These are phyloP conservation scores for Gavialis gangeticus DNA, from an alignment of 2,113 vertebrate genomes.

Conservation along the genomic window DNA sequence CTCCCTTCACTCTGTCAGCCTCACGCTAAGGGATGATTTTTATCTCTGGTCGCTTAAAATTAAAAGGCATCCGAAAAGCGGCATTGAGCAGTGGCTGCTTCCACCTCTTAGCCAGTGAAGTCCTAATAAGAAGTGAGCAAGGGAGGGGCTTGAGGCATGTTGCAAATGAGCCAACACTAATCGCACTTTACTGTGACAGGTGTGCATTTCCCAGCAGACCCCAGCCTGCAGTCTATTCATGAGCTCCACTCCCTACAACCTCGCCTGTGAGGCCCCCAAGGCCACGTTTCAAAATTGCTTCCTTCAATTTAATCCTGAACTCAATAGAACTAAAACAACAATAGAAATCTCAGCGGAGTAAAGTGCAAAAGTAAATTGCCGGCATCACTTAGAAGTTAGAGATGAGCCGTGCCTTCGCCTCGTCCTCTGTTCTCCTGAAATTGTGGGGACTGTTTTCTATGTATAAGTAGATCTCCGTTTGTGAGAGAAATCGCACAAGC, in stretches of 20 bases:
- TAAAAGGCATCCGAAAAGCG: neutral
- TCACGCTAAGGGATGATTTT: accelerated
- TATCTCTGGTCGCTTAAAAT: neutral
- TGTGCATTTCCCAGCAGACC: neutral
- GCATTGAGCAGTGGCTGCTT: neutral
- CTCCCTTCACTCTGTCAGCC: accelerated
- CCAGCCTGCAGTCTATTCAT: neutral
- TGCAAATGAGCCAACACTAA: neutral
- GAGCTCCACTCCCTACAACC: neutral
- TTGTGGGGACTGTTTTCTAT: constrained; percentile 29
- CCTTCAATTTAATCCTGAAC: constrained; percentile 34
- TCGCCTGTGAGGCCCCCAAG: neutral
- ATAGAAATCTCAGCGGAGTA: neutral
- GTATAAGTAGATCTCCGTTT: constrained; percentile 6
- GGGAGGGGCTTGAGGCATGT: neutral
- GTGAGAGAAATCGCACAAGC: neutral
- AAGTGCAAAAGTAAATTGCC: neutral
- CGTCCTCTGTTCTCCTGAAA: constrained; percentile 34
- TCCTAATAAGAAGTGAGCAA: accelerated
- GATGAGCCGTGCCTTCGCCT: neutral
- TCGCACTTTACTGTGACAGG: neutral
- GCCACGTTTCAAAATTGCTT: constrained; percentile 26
- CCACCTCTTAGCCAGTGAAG: neutral
- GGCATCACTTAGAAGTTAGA: neutral
- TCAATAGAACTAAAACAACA: constrained; percentile 22